Evolutionary conservation across 2,888 invertebrate genomes (phyloP).

Genomic region (Petrolisthes cinctipes): DNA sequence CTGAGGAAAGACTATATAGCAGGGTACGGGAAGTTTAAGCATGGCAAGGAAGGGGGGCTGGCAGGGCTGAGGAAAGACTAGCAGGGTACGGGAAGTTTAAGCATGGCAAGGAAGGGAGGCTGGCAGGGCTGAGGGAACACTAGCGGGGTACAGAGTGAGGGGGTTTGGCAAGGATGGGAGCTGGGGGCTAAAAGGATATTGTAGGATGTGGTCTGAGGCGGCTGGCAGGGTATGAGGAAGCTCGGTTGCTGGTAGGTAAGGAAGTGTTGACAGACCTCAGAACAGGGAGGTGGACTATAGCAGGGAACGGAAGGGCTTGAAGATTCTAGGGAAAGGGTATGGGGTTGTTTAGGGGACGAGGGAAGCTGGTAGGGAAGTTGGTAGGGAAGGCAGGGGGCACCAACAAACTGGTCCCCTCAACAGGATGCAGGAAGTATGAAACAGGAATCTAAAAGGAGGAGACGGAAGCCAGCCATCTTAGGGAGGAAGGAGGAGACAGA

Average conservation of each 20-base stretch:
- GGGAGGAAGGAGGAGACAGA: too few relatives aligned
- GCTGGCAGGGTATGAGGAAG: not conserved
- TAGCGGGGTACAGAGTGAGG: constrained; percentile 15
- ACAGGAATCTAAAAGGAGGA: too few relatives aligned
- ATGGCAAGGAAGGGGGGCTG: not conserved
- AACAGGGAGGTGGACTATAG: not conserved
- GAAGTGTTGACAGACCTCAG: not conserved
- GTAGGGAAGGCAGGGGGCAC: too few relatives aligned
- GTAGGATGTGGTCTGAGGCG: not conserved
- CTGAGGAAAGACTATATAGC: not conserved
- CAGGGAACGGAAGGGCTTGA: not conserved
- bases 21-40: not conserved
- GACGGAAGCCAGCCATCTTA: too few relatives aligned
- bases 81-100: constrained; percentile 8
- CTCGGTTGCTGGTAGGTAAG: not conserved
- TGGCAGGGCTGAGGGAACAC: not conserved
- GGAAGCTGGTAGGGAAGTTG: too few relatives aligned
- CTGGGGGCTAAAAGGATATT: not conserved
- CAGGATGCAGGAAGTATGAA: too few relatives aligned
- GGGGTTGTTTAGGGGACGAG: not conserved
- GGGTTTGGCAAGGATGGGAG: not conserved
- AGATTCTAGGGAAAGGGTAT: not conserved
- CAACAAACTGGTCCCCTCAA: too few relatives aligned
- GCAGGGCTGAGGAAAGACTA: not conserved
- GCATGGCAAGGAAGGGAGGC: not conserved